phyloP scores from a whole-genome alignment of 2,113 vertebrate genomes.

The Brachypodius melanocephalos region DNA sequence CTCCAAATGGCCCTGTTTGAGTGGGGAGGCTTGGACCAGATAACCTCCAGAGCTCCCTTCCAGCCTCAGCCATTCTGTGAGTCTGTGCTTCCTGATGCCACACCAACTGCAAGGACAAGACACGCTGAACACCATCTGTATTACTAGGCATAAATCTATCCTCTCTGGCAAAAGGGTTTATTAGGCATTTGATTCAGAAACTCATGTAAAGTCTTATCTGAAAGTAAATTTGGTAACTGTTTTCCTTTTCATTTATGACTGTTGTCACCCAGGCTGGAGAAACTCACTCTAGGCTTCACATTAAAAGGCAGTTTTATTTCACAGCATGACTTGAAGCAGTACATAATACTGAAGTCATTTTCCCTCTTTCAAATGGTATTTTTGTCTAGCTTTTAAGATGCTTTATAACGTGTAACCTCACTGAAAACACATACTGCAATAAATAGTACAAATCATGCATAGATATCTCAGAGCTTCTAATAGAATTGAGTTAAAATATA shows the following conservation, averaged over 20 bases:
- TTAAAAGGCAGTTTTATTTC: conserved; percentile 21
- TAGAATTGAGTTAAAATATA: neutral
- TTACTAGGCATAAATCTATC: neutral
- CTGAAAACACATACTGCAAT: neutral
- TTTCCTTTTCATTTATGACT: neutral
- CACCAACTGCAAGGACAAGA: neutral
- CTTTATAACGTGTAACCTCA: neutral
- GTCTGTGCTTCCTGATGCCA: neutral
- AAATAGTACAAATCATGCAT: neutral
- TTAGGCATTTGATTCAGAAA: neutral
- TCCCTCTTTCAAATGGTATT: neutral
- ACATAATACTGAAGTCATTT: neutral
- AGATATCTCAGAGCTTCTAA: neutral
- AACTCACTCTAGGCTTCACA: neutral
- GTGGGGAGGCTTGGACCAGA: neutral
- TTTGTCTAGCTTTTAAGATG: neutral
- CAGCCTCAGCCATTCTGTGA: neutral
- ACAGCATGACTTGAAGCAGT: neutral
- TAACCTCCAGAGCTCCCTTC: neutral
- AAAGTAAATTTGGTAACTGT: conserved; percentile 10
- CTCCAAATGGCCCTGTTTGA: neutral
- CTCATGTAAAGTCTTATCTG: neutral
- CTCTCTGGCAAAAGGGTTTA: neutral
- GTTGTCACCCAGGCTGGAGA: neutral
- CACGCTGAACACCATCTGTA: neutral